A percentile compares a stretch with the other conserved stretches of the same genome.
These are phyloP conservation scores for Pitta sordida DNA, from an alignment of 2,113 vertebrate genomes.

Conservation along the genomic window DNA sequence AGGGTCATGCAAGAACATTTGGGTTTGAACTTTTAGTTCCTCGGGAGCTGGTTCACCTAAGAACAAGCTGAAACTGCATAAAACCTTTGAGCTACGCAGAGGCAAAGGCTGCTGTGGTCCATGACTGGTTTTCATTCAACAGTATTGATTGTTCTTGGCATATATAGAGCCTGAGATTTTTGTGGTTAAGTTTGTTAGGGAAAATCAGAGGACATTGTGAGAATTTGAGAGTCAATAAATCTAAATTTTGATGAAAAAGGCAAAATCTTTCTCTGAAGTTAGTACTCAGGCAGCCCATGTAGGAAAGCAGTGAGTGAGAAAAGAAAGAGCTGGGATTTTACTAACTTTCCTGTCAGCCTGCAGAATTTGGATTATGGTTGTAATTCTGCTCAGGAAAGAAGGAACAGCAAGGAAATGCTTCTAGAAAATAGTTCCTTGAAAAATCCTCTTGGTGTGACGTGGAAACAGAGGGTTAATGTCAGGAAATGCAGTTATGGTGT, in stretches of 20 bases:
- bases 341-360: background rate
- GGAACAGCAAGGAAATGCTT: background rate
- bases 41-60: background rate
- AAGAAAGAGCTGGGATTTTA: background rate
- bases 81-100: background rate
- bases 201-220: slow-evolving; percentile 21
- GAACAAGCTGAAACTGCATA: slow-evolving; percentile 1
- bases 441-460: background rate
- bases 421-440: background rate
- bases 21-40: background rate
- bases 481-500: background rate
- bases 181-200: slow-evolving; percentile 25
- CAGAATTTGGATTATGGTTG: background rate
- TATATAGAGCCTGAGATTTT: background rate
- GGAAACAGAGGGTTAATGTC: background rate
- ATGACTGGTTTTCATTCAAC: slow-evolving; percentile 8
- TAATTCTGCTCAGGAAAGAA: background rate
- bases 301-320: background rate
- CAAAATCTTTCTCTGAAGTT: background rate
- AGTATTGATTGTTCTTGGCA: slow-evolving; percentile 21
- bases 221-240: slow-evolving; percentile 27
- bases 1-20: background rate
- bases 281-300: background rate
- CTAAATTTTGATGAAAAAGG: slow-evolving; percentile 43
- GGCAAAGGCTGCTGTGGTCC: background rate